These are phyloP conservation scores for Synergus japonicus DNA, from an alignment of 2,888 invertebrate species.

Conservation along the genomic window DNA sequence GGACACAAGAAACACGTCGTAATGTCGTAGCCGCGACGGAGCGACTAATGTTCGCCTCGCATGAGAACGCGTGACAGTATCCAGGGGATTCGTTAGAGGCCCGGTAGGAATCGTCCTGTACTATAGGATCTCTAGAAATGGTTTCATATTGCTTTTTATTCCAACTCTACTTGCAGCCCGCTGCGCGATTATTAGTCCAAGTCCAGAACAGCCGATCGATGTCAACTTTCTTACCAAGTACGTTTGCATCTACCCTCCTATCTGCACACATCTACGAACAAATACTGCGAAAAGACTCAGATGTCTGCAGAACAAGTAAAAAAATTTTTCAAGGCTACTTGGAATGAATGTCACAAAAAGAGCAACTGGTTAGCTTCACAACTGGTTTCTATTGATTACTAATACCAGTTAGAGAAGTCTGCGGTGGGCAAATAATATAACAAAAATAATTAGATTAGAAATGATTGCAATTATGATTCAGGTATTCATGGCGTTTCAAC, in stretches of 20 bases:
- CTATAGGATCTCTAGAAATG: slow-evolving; percentile 41
- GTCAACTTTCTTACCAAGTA: slow-evolving; percentile 35
- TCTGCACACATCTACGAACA: slow-evolving; percentile 3
- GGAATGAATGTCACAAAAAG: slow-evolving; percentile 7
- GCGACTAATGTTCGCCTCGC: slow-evolving; percentile 50
- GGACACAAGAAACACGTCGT: slow-evolving; percentile 50
- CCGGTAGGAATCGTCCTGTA: slow-evolving; percentile 21
- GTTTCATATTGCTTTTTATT: slow-evolving; percentile 41
- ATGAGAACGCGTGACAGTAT: slow-evolving; percentile 47
- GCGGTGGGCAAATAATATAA: not conserved
- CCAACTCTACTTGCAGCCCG: not conserved
- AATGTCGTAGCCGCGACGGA: slow-evolving; percentile 51
- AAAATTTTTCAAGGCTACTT: slow-evolving; percentile 1
- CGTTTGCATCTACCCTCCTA: slow-evolving; percentile 30
- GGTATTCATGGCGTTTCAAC: not conserved
- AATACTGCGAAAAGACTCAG: slow-evolving; percentile 1
- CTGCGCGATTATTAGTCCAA: slow-evolving; percentile 40
- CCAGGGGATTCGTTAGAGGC: slow-evolving; percentile 38
- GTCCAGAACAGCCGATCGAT: slow-evolving; percentile 18
- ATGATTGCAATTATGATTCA: not conserved
- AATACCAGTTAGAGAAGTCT: slow-evolving; percentile 34
- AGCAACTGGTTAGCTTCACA: slow-evolving; percentile 11
- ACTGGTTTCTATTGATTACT: slow-evolving; percentile 39
- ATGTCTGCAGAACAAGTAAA: slow-evolving; percentile 1
- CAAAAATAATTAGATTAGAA: slow-evolving; percentile 1